Conservation (phyloP, 2,888 invertebrate species). For the Morpho helenor region DNA sequence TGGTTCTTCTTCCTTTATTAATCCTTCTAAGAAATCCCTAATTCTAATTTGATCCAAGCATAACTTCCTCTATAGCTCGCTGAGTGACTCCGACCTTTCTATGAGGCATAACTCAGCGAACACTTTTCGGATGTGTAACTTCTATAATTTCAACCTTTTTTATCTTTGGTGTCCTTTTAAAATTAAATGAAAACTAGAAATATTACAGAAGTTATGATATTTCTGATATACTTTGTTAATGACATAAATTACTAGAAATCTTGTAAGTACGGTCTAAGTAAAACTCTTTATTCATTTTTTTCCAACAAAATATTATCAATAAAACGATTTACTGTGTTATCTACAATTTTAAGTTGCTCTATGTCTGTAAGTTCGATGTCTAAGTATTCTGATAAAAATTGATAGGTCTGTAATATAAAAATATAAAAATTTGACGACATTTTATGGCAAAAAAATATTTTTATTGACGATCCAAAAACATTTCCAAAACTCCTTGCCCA, state of each 20-base stretch:
- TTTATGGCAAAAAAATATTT: constrained; percentile 45
- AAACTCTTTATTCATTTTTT: neutral
- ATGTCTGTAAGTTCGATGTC: constrained; percentile 32
- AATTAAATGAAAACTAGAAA: too few species aligned
- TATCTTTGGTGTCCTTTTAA: too few species aligned
- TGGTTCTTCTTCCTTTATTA: too few species aligned
- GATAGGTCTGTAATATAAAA: constrained; percentile 45
- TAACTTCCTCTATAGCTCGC: too few species aligned
- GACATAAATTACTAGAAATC: neutral
- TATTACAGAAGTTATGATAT: too few species aligned
- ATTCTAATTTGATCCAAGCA: too few species aligned
- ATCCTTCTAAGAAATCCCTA: too few species aligned
- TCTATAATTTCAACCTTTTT: too few species aligned
- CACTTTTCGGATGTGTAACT: too few species aligned
- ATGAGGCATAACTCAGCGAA: too few species aligned
- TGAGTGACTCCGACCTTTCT: too few species aligned
- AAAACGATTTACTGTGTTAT: neutral
- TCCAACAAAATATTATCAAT: neutral
- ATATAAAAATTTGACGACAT: constrained; percentile 54
- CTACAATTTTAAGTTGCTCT: constrained; percentile 11
- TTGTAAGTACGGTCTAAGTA: neutral
- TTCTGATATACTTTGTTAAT: too few species aligned
- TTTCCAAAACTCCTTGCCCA: constrained; percentile 47
- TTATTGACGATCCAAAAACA: constrained; percentile 41
- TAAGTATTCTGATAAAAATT: constrained; percentile 42